Base-by-base conservation (phyloP, 2,888 invertebrate species). In the Sericinus montela region DNA sequence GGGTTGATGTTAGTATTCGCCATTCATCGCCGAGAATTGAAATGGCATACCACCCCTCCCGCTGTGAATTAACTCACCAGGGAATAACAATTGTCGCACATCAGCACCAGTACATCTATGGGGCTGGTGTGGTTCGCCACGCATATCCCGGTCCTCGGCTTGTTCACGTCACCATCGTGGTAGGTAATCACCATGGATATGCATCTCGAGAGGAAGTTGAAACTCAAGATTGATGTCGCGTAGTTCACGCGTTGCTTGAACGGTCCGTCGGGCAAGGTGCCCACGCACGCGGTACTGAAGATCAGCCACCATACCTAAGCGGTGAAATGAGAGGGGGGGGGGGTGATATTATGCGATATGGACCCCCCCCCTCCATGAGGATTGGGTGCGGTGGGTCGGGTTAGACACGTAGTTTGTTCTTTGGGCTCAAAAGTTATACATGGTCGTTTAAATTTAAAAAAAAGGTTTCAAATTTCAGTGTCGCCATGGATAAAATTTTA, bases 61-160 rank as follows among this genome's bases (percentile, higher is more conserved):
- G n/a, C n/a, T n/a, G n/a, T n/a, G n/a, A n/a, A n/a, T n/a, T n/a
- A 30, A 92, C 94, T 90, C 91, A 98, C 98, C 97, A 99, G 89
- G 38, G 98, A 98, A 85, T 99, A 99, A 73, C 96, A 95, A 74
- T 97, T 97, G 88, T 99, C 99, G 81, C 97, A 97, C 92, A 98
- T 97, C 46, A 99, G 91, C 59, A 99, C 95, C 62, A 99, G 92
- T 48, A 97, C 98, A 84, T 99, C 99, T 59, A 99, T 98, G 2
- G 99, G 99, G 55, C 98, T 98, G 4, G 99, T 99, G 86, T 99
- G 99, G 88, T 99, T 99, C 40, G 99, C 99, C 23, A 99, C 99
- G 88, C 98, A 99, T 66, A 99, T 99, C 36, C 93, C 94, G 45
- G 91, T 93, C 58, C 83, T 90, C 65, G 92, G 92, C 28, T 98